Evolutionary conservation across 2,797 vertebrate species (phyloP).

Genomic region (Gambelia wislizenii): DNA sequence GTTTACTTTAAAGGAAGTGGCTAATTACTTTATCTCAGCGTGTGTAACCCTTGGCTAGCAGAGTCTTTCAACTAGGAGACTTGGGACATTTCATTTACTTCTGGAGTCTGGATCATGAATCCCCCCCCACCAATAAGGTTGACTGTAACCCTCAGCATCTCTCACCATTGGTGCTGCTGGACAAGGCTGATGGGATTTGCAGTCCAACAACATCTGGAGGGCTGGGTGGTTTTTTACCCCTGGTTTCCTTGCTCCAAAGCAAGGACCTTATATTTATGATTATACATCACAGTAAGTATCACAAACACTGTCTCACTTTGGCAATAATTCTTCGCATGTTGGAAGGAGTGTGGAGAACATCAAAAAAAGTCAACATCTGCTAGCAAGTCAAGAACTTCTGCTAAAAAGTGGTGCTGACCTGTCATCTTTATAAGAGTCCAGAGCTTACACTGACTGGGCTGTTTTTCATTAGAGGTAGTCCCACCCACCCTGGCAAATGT

Average conservation of each 20-base stretch:
- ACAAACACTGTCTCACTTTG: background rate
- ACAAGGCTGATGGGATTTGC: no score
- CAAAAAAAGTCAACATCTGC: background rate
- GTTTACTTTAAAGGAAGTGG: conserved; percentile 43
- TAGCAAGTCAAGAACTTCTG: background rate
- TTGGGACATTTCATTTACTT: background rate
- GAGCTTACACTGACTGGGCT: background rate
- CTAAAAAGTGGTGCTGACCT: background rate
- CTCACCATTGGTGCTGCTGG: no score
- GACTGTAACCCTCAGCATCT: no score
- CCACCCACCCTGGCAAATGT: no score
- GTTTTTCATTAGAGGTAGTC: background rate
- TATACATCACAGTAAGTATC: no score
- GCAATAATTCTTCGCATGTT: background rate
- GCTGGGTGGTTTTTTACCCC: no score
- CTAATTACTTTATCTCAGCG: background rate
- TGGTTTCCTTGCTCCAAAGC: background rate
- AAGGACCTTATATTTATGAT: background rate
- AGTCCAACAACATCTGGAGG: no score
- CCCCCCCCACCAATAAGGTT: background rate
- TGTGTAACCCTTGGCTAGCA: background rate
- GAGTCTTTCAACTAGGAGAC: conserved; percentile 21
- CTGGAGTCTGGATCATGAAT: background rate
- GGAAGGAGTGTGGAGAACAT: background rate
- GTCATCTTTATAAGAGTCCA: no score